These are phyloP conservation scores for Corythoichthys intestinalis DNA, from an alignment of 2,113 vertebrate genomes.

Conservation along the genomic window DNA sequence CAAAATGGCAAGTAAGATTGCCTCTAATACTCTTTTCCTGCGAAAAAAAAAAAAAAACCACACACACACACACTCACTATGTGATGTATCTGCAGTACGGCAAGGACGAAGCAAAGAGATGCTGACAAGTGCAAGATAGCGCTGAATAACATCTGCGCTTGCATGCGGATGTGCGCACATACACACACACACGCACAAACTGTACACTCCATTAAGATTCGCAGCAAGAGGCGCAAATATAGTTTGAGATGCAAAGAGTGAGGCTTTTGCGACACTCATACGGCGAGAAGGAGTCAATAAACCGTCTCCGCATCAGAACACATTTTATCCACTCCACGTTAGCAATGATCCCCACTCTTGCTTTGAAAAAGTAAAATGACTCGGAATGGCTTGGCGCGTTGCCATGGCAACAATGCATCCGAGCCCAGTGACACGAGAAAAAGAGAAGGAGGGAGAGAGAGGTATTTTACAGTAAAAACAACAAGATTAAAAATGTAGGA, in stretches of 20 bases:
- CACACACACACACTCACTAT: neutral
- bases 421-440: slow-evolving; percentile 8
- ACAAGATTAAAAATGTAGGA: slow-evolving; percentile 70
- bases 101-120: slow-evolving; percentile 47
- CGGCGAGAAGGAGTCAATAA: slow-evolving; percentile 60
- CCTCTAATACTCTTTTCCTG: slow-evolving; percentile 27
- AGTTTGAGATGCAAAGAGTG: slow-evolving; percentile 46
- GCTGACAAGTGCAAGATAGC: slow-evolving; percentile 45
- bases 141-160: slow-evolving; percentile 2
- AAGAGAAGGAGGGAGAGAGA: slow-evolving; percentile 49
- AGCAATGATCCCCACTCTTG: neutral
- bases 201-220: slow-evolving; percentile 17
- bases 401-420: slow-evolving; percentile 61
- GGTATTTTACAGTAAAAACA: slow-evolving; percentile 47
- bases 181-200: neutral
- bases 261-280: slow-evolving; percentile 44
- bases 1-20: slow-evolving; percentile 19
- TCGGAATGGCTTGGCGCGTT: slow-evolving; percentile 69
- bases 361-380: slow-evolving; percentile 69
- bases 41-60: slow-evolving; percentile 6
- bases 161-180: neutral
- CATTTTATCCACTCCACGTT: neutral
- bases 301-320: slow-evolving; percentile 39
- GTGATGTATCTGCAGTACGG: slow-evolving; percentile 51
- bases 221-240: slow-evolving; percentile 26